Evolutionary conservation across 2,888 invertebrate species (phyloP), one percentile per base, ranked within the genome.

Genomic region (Pseudococcus jackbeardsleyi): DNA sequence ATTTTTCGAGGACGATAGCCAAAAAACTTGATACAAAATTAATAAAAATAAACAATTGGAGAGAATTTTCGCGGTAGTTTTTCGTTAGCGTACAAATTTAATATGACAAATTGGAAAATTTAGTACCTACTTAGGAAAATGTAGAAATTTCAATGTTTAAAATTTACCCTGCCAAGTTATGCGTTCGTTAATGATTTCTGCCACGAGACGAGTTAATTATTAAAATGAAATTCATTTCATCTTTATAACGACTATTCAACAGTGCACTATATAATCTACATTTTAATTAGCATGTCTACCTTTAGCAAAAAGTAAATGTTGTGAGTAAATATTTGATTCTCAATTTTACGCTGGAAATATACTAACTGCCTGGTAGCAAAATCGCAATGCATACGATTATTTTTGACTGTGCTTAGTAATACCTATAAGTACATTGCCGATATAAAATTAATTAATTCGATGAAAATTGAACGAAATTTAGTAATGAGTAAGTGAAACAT

Each of bases 1-100:
- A 77, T 77, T 77, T 77, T 39, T 8, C 39, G 17, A 77, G 77
- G 77, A 77, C 39, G 15, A n/a, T 8, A 77, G 77, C 77, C 77
- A 77, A 77, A 77, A 77, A 77, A 77, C 77, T 39, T 77, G 3
- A 77, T 8, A 77, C 39, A 19, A 82, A 46, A 19, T 46, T 7
- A 82, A 46, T 82, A 12, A 82, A 82, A 82, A 46, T 15, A 46
- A 82, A 72, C 68, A 68, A 68, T 68, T 68, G 4, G 5, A 54
- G n/a, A n/a, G n/a, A 54, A 54, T 68, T 68, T 26, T 68, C 26
- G 22, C 1, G 9, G 26, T 68, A 15, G 11, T 22, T 68, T 68
- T 26, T 68, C 68, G 26, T 68, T 68, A 5, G 4, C n/a, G 17
- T 26, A 26, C 12, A n/a, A 42, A 39, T 77, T 77, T 42, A 42